Percentiles rank a stretch among this genome's conserved stretches.
Conservation (phyloP, 2,797 vertebrate genomes). For the Falco biarmicus region DNA sequence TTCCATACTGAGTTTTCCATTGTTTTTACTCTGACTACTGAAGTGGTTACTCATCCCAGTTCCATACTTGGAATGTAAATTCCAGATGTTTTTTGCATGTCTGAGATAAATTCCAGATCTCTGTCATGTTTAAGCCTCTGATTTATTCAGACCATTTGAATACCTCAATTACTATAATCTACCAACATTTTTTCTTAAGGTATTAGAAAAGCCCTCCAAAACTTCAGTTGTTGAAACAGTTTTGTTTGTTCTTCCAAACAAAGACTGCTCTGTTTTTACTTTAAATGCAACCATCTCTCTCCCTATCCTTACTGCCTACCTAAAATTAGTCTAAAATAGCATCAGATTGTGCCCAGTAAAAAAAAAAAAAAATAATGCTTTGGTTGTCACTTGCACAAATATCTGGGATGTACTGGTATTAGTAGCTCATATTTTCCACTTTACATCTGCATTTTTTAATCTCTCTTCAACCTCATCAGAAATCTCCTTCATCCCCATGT, state of each 20-base stretch:
- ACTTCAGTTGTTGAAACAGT: not conserved
- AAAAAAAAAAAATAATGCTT: not conserved
- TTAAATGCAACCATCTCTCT: not conserved
- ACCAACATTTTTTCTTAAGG: not conserved
- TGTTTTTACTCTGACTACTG: not conserved
- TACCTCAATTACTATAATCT: not conserved
- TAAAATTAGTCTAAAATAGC: not conserved
- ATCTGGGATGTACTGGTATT: not conserved
- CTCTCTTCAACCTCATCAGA: not conserved
- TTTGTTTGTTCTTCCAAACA: constrained; percentile 7
- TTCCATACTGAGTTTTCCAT: not conserved
- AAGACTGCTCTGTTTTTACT: not conserved
- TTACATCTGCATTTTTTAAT: not conserved
- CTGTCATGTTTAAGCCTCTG: not conserved
- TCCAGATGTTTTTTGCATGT: not conserved
- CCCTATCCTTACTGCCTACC: not conserved
- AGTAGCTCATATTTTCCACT: not conserved
- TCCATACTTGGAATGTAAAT: constrained; percentile 6
- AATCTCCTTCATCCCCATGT: not conserved
- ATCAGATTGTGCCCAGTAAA: not conserved
- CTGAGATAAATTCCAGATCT: not conserved
- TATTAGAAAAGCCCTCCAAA: not conserved
- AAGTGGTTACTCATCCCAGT: not conserved
- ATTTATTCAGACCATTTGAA: not conserved
- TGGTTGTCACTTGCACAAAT: not conserved